phyloP scores from a whole-genome alignment of 2,797 vertebrate species.

The Esox lucius region DNA sequence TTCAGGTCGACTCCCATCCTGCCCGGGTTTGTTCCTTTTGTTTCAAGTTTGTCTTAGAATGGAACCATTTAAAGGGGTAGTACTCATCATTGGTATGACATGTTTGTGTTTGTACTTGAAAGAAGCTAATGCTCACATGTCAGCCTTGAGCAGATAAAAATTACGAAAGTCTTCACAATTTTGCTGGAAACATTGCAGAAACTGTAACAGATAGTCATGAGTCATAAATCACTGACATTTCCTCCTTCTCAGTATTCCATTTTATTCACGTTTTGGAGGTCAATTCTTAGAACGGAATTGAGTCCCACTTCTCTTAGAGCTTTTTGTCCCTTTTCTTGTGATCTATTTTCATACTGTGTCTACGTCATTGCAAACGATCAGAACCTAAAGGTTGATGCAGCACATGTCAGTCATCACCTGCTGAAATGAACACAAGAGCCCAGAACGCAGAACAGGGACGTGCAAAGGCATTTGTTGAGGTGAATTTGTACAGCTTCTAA shows the following conservation, averaged over 20 bases:
- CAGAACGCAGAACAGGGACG: not conserved
- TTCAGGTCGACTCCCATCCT: slow-evolving; percentile 55
- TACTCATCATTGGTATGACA: not conserved
- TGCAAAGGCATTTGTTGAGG: not conserved
- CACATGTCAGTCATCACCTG: not conserved
- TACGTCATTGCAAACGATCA: not conserved
- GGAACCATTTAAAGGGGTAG: slow-evolving; percentile 8
- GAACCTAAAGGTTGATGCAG: not conserved
- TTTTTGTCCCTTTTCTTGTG: not conserved
- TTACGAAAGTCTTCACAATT: not conserved
- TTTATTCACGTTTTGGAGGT: not conserved
- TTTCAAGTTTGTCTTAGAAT: slow-evolving; percentile 37
- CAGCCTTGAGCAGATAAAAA: not conserved
- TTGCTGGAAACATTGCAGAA: not conserved
- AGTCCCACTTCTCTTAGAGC: not conserved
- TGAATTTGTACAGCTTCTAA: not conserved
- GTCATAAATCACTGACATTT: not conserved
- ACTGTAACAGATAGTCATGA: not conserved
- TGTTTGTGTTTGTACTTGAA: not conserved
- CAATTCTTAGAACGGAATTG: not conserved
- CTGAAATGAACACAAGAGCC: not conserved
- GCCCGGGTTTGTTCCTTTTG: slow-evolving; percentile 37
- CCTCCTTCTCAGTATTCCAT: not conserved
- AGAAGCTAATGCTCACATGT: not conserved
- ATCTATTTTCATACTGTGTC: not conserved